A percentile compares a stretch with the other conserved stretches of the same genome.
Conservation (phyloP, 2,888 invertebrate species). For the Harmothoe impar region DNA sequence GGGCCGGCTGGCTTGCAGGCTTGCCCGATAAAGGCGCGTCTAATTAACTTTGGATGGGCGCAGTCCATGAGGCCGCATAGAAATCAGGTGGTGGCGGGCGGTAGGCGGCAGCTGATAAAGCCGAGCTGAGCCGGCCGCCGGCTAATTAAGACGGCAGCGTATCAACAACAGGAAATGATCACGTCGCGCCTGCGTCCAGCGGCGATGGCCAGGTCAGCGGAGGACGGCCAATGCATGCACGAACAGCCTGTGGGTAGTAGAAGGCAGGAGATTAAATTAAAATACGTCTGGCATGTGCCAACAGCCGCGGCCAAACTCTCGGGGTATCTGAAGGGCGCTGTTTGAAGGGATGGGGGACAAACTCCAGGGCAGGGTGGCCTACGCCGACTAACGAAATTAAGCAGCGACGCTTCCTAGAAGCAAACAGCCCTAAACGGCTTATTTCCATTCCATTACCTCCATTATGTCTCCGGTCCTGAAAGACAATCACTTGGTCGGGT, state of each 20-base stretch:
- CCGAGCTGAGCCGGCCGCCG: background rate
- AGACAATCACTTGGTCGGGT: conserved; percentile 36
- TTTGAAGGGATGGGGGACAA: background rate
- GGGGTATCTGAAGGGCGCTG: background rate
- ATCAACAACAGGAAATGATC: conserved; percentile 37
- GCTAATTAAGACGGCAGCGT: conserved; percentile 30
- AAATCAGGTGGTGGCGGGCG: conserved; percentile 19
- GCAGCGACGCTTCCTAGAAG: conserved; percentile 22
- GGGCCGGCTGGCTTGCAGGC: conserved; percentile 22
- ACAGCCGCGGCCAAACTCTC: background rate
- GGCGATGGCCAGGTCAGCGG: background rate
- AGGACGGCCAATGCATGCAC: background rate
- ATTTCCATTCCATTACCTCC: conserved; percentile 55
- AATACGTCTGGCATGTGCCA: background rate
- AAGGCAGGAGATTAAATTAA: background rate
- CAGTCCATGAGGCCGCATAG: conserved; percentile 39
- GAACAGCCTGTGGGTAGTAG: background rate
- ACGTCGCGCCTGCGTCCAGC: background rate
- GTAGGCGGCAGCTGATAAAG: background rate
- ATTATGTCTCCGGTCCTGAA: conserved; percentile 41
- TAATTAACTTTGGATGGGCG: conserved; percentile 57
- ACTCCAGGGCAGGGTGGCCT: conserved; percentile 6
- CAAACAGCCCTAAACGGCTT: conserved; percentile 55
- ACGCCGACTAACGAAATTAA: conserved; percentile 20
- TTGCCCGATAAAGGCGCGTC: conserved; percentile 17